Evolutionary conservation across 2,113 vertebrate genomes (phyloP).

Genomic region (Anolis carolinensis): DNA sequence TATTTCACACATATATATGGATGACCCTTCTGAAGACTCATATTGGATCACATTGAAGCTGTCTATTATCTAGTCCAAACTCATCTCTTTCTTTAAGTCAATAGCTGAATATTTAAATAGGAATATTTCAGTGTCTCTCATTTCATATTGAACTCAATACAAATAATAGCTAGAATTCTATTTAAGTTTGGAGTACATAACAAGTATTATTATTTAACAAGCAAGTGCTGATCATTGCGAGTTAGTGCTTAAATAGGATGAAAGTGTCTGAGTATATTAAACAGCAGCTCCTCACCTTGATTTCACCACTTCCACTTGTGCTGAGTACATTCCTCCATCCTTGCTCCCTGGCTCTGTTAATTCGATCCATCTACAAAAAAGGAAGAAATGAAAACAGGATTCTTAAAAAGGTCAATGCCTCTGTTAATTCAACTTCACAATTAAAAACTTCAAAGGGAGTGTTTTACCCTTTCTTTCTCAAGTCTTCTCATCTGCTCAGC

Average conservation of each 20-base stretch:
- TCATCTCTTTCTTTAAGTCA: background rate
- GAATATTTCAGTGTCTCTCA: background rate
- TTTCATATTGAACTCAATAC: background rate
- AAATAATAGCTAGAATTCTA: background rate
- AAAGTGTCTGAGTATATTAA: slow-evolving; percentile 24
- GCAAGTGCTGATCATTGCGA: slow-evolving; percentile 24
- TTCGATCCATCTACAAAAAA: slow-evolving; percentile 85
- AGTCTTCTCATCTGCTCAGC: slow-evolving; percentile 88
- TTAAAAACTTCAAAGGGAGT: slow-evolving; percentile 39
- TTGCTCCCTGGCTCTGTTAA: slow-evolving; percentile 95
- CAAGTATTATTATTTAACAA: background rate
- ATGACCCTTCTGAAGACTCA: too few species aligned
- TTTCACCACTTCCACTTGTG: slow-evolving; percentile 85
- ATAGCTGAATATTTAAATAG: background rate
- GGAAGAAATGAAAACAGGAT: slow-evolving; percentile 67
- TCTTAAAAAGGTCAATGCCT: slow-evolving; percentile 47
- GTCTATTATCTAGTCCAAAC: background rate
- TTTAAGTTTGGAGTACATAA: background rate
- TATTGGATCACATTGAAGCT: background rate
- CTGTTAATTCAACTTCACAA: slow-evolving; percentile 29
- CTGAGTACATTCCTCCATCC: slow-evolving; percentile 93
- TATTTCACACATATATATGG: background rate
- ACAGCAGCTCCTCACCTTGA: slow-evolving; percentile 77
- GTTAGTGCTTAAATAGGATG: background rate
- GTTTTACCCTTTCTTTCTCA: slow-evolving; percentile 90